phyloP scores from a whole-genome alignment of 2,888 invertebrate species.

The Tromatobia lineatoria region DNA sequence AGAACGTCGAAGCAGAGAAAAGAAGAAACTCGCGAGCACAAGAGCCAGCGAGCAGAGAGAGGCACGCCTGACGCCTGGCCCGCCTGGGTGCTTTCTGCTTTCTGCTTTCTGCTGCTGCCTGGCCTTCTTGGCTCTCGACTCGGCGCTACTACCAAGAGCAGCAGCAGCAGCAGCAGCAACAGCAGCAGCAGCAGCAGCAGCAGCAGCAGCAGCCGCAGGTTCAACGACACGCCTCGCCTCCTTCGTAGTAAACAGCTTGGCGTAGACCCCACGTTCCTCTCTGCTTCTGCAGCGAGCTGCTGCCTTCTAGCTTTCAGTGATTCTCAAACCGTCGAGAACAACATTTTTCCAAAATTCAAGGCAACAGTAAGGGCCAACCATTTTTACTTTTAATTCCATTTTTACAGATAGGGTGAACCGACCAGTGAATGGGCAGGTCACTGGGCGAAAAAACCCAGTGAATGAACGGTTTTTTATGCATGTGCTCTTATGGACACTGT shows the following conservation, averaged over 20 bases:
- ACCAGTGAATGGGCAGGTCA: no score
- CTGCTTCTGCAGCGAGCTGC: conserved; percentile 67
- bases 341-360: background rate
- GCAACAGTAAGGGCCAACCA: background rate
- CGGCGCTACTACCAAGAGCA: conserved; percentile 62
- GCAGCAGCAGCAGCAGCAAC: conserved; percentile 50
- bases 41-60: conserved; percentile 65
- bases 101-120: conserved; percentile 71
- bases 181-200: conserved; percentile 72
- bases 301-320: conserved; percentile 69
- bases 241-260: conserved; percentile 84
- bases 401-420: no score
- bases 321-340: conserved; percentile 54
- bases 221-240: conserved; percentile 84
- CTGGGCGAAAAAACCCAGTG: no score
- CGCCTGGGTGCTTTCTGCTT: conserved; percentile 70
- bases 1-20: conserved; percentile 53
- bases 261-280: conserved; percentile 81
- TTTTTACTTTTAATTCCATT: no score
- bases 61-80: conserved; percentile 76
- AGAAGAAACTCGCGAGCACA: conserved; percentile 65
- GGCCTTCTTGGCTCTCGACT: conserved; percentile 74
- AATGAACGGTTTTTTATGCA: no score
- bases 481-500: no score
- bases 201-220: conserved; percentile 79